A percentile compares a stretch with the other conserved stretches of the same genome.
These are phyloP conservation scores for Crax fasciolata DNA, from an alignment of 2,797 vertebrate genomes.

Conservation along the genomic window DNA sequence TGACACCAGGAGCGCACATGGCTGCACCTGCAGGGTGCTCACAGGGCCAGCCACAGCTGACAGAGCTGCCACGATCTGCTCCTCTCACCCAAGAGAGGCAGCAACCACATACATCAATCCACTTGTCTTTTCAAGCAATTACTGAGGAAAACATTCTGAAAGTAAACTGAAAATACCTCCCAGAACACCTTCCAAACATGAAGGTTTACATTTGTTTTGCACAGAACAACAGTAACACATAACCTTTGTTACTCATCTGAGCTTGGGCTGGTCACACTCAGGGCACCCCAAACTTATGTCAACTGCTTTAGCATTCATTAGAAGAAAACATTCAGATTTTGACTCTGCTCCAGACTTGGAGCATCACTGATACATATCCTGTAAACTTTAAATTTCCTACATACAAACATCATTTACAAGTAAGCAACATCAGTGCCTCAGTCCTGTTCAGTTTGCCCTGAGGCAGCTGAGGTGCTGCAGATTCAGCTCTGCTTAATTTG, in stretches of 20 bases:
- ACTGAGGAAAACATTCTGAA: neutral
- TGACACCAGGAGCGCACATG: neutral
- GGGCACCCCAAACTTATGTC: accelerated
- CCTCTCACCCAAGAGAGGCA: neutral
- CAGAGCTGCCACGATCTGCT: neutral
- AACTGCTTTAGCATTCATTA: neutral
- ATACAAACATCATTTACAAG: neutral
- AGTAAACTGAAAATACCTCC: neutral
- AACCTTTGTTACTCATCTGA: neutral
- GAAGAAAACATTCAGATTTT: neutral
- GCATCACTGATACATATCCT: neutral
- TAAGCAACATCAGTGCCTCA: accelerated
- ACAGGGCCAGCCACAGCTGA: accelerated
- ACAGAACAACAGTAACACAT: neutral
- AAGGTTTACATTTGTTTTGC: neutral
- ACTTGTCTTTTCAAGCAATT: neutral
- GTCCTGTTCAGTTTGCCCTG: neutral
- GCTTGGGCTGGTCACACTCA: neutral
- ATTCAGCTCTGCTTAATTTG: neutral
- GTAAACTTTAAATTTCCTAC: neutral
- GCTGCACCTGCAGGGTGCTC: neutral
- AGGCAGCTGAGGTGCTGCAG: neutral
- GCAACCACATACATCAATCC: neutral
- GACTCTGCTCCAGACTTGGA: neutral
- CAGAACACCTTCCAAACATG: neutral